Percentiles rank a stretch among this genome's conserved stretches.
phyloP scores from a whole-genome alignment of 2,797 vertebrate species.

The Acestrorhynchus altus region DNA sequence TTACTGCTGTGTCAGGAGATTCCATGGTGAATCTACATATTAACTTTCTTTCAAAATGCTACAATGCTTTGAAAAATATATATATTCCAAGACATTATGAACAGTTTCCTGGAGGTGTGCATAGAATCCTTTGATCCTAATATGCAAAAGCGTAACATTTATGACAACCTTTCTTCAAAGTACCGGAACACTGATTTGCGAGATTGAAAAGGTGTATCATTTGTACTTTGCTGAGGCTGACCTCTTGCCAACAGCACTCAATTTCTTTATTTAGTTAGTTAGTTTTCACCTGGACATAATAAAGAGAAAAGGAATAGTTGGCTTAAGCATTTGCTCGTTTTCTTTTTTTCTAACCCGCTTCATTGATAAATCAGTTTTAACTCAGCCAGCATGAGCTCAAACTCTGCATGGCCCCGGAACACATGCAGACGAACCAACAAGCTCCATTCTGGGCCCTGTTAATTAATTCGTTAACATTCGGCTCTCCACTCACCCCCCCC shows the following conservation, averaged over 20 bases:
- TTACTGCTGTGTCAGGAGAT: conserved; percentile 44
- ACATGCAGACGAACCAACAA: background rate
- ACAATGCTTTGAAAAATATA: conserved; percentile 48
- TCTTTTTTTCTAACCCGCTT: background rate
- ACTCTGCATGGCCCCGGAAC: background rate
- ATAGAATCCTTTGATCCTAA: conserved; percentile 46
- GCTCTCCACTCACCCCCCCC: background rate
- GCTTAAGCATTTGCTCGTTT: background rate
- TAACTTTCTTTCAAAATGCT: conserved; percentile 39
- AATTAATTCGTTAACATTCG: conserved; percentile 19
- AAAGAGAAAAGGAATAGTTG: background rate
- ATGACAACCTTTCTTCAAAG: conserved; percentile 34
- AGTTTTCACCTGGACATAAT: background rate
- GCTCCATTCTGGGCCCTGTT: conserved; percentile 6
- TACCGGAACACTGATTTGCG: conserved; percentile 37
- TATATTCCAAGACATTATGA: conserved; percentile 39
- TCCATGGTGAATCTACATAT: conserved; percentile 40
- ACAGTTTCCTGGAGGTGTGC: conserved; percentile 38
- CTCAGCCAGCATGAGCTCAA: background rate
- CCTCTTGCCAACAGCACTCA: background rate
- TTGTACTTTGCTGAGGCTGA: background rate
- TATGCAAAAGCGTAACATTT: conserved; percentile 36
- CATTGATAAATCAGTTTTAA: conserved; percentile 14
- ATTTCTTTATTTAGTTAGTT: conserved; percentile 19
- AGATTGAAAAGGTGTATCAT: conserved; percentile 29